Conservation (phyloP, 2,888 invertebrate genomes). For the Drosophila barbarae region DNA sequence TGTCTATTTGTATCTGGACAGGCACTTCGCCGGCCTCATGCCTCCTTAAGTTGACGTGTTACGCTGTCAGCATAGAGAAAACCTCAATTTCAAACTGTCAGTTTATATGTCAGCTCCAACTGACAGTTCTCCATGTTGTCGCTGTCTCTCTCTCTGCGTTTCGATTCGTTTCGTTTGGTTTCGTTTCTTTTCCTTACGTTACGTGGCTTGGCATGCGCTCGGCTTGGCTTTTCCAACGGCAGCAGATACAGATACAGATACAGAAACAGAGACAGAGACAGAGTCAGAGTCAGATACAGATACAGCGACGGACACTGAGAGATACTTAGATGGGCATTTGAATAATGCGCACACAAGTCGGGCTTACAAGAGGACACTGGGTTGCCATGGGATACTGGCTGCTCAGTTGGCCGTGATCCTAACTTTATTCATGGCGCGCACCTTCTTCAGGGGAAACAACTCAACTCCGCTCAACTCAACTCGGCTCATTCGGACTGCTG, state of each 20-base stretch:
- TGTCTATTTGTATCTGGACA: slow-evolving; percentile 74
- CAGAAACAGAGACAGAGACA: slow-evolving; percentile 30
- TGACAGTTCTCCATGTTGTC: slow-evolving; percentile 74
- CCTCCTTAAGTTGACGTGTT: slow-evolving; percentile 74
- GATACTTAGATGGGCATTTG: slow-evolving; percentile 68
- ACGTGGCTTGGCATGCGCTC: slow-evolving; percentile 40
- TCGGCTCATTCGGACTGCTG: slow-evolving; percentile 23
- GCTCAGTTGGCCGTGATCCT: slow-evolving; percentile 44
- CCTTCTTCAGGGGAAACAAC: slow-evolving; percentile 32
- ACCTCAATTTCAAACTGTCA: slow-evolving; percentile 79
- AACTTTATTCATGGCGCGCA: slow-evolving; percentile 39
- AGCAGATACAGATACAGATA: slow-evolving; percentile 30
- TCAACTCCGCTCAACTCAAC: slow-evolving; percentile 25
- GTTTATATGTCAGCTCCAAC: slow-evolving; percentile 78
- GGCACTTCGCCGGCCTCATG: slow-evolving; percentile 71
- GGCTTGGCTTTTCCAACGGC: slow-evolving; percentile 38
- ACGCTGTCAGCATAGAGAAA: slow-evolving; percentile 75
- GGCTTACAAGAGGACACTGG: slow-evolving; percentile 37
- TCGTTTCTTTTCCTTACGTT: slow-evolving; percentile 30
- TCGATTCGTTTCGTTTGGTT: slow-evolving; percentile 30
- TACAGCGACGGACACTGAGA: slow-evolving; percentile 20
- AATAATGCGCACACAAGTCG: slow-evolving; percentile 59
- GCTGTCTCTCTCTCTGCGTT: slow-evolving; percentile 41
- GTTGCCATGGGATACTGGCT: slow-evolving; percentile 43
- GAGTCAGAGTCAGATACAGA: slow-evolving; percentile 14